phyloP scores from a whole-genome alignment of 2,113 vertebrate species.

The Himantopus leucocephalus region DNA sequence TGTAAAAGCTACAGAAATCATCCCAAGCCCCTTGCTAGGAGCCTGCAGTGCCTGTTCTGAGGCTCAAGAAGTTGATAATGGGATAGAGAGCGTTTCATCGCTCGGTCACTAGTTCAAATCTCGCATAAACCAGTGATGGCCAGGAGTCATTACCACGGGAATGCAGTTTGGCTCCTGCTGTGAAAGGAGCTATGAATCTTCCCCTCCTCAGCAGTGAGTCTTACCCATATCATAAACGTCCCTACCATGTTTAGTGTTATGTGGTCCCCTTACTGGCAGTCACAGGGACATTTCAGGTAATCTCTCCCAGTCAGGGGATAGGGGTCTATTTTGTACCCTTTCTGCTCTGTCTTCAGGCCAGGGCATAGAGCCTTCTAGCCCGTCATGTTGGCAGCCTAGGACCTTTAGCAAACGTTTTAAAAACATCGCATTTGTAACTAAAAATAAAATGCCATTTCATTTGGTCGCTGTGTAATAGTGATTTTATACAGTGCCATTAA shows the following conservation, averaged over 20 bases:
- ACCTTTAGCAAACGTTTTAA: neutral
- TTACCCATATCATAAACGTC: neutral
- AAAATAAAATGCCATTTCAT: slow-evolving; percentile 44
- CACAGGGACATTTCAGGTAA: neutral
- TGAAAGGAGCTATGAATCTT: neutral
- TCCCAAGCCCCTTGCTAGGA: neutral
- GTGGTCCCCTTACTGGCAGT: neutral
- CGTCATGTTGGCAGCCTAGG: neutral
- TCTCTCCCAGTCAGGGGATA: neutral
- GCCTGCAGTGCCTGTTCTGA: neutral
- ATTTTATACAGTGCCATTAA: slow-evolving; percentile 52
- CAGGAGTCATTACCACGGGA: neutral
- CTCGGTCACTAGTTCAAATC: neutral
- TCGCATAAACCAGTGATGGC: neutral
- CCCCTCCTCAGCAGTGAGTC: neutral
- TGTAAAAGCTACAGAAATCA: neutral
- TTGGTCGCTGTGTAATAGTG: slow-evolving; percentile 25
- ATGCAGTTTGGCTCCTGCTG: neutral
- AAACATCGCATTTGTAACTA: neutral
- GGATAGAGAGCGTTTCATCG: neutral
- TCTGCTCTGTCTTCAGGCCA: neutral
- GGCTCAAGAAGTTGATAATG: neutral
- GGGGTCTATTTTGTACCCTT: neutral
- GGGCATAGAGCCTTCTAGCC: neutral
- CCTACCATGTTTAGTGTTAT: neutral